Evolutionary conservation across 23 tunicate species (phyloP), one percentile per base, ranked within the genome.

Genomic region (Ciona savignyi): DNA sequence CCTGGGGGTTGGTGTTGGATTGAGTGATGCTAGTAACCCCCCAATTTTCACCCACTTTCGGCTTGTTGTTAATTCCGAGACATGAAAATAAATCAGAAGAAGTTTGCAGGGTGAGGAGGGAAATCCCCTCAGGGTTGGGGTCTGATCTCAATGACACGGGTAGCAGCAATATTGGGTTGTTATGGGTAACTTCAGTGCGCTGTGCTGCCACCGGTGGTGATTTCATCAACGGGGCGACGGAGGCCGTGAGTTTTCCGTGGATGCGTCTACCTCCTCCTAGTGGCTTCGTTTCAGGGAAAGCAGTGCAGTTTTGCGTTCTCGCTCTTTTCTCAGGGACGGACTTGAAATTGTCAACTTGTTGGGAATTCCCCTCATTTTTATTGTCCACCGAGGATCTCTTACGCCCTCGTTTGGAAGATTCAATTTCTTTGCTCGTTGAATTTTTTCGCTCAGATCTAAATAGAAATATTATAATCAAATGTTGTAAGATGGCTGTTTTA

Each of bases 151-250:
- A 62, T 1, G 96, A 88, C 0, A 88, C 83, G 23, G 96, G 96
- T n/a, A 88, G 71, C 28, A 88, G 60, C 29, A 88, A 35, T 34
- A 88, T 73, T 9, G 83, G 87, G 65, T 80, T 76, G 51, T 30
- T 51, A 31, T 70, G 72, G 27, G 63, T 29, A 70, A n/a, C 75
- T 31, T 34, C 33, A 22, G 20, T n/a, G 21, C 62, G 67, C 21
- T 35, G 22, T 1, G 71, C n/a, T 32, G 35, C 51, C 24, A 85
- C 77, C 23, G 28, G 32, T 24, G 67, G 28, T 3, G 75, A 64
- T 71, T 88, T 77, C 19, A 81, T 60, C 25, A 88, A 51, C n/a
- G 96, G 96, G 1, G 78, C 80, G 0, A 88, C 96, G 3, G 96
- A 82, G n/a, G 96, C 96, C 1, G 84, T 82, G 22, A 79, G 34